Evolutionary conservation across 2,797 vertebrate genomes (phyloP), one percentile per base, ranked within the genome.

Genomic region (Percopsis omiscomaycus): DNA sequence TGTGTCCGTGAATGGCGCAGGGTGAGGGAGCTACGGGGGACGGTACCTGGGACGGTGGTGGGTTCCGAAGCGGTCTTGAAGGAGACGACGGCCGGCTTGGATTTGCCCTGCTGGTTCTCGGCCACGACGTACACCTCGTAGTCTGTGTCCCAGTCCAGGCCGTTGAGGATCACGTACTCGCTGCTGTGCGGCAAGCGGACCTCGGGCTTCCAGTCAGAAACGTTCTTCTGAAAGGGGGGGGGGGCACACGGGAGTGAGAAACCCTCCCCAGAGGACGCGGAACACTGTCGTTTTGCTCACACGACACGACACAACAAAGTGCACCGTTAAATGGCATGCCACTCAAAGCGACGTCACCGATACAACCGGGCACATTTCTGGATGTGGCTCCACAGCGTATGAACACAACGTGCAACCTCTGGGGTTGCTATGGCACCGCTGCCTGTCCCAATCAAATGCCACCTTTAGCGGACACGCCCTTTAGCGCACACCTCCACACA

Each of bases 61-160:
- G 96, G 96, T 86, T 98, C 94, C 0, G 92, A 83, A 0, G 93
- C 92, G 2, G 97, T 98, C 75, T 89, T 92, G 91, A 96, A 94
- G 75, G 88, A 90, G 32, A 93, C 83, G 68, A 83, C 74, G 27
- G 94, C 95, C 0, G 96, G 92, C 42, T 93, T 83, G 56, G 98
- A 99, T 59, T 93, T 95, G 63, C 98, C 98, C 83, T 95, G 94
- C 83, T 95, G 94, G 76, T 99, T 99, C 87, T 96, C 95, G 0
- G 98, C 98, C 54, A 96, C 88, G 73, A 98, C 95, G 0, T 81
- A 89, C n/a, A 99, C 91, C 79, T 97, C 96, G 0, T 99, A 99
- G 70, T 98, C 98, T 0, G 95, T 95, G 10, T 98, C 95, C 96
- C 97, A 99, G 13, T 98, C 96, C 78, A 99, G 92, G 1, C 94